Conservation (phyloP, 2,113 vertebrate genomes). For the Crotalus helleri region DNA sequence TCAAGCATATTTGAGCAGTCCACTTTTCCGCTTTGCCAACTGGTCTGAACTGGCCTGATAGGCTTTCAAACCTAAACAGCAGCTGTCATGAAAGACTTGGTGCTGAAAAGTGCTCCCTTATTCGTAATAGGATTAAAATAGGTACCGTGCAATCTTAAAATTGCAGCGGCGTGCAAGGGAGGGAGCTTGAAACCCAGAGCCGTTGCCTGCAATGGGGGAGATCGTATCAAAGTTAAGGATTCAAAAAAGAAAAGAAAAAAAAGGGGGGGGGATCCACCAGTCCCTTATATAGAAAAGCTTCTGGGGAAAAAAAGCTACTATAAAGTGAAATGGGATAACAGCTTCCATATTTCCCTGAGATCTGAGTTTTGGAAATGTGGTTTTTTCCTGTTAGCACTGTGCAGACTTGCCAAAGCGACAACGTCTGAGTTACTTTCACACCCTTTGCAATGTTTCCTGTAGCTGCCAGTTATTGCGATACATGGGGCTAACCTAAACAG, state of each 20-base stretch:
- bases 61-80: not conserved
- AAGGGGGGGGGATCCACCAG: not conserved
- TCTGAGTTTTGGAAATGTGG: not conserved
- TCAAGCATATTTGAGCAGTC: fast-evolving
- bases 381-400: not conserved
- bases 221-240: not conserved
- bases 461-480: not conserved
- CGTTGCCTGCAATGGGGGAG: fast-evolving
- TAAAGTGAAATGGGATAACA: not conserved
- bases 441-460: not conserved
- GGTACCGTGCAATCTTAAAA: not conserved
- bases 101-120: not conserved
- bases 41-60: not conserved
- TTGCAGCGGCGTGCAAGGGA: not conserved
- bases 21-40: fast-evolving
- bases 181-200: not conserved
- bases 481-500: not conserved
- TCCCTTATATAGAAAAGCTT: not conserved
- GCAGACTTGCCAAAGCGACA: not conserved
- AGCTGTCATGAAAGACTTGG: not conserved
- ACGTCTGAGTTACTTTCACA: not conserved
- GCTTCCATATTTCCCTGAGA: not conserved
- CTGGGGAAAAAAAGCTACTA: too few species aligned
- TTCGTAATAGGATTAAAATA: not conserved
- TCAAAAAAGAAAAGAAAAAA: not conserved